Percentiles rank a stretch among this genome's conserved stretches.
Conservation (phyloP, 2,888 invertebrate genomes). For the Achlya flavicornis region DNA sequence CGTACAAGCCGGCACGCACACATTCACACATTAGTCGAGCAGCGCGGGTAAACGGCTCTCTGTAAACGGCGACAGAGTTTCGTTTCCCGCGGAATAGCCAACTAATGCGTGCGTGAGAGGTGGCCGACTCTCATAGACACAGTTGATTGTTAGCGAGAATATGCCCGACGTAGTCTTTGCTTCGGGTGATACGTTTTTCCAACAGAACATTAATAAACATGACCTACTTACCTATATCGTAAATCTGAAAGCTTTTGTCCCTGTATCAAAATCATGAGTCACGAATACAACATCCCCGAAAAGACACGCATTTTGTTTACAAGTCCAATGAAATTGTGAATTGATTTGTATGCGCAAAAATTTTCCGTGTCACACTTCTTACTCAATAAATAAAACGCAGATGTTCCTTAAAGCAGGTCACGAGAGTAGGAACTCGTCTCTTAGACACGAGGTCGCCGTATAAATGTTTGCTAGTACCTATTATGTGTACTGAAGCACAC, state of each 20-base stretch:
- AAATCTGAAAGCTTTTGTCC: not conserved
- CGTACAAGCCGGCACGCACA: no score
- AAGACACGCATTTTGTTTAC: no score
- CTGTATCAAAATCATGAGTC: not conserved
- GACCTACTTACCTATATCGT: not conserved
- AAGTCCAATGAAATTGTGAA: no score
- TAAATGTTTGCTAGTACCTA: slow-evolving; percentile 30
- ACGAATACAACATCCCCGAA: not conserved
- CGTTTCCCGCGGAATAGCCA: no score
- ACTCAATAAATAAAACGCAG: slow-evolving; percentile 47
- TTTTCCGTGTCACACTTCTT: slow-evolving; percentile 37
- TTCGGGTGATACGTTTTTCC: not conserved
- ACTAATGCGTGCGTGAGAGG: no score
- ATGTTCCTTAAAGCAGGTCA: slow-evolving; percentile 52
- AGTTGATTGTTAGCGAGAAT: no score
- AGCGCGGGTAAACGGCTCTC: no score
- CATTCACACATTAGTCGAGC: no score
- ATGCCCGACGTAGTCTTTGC: not conserved
- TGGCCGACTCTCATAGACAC: no score
- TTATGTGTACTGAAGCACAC: not conserved
- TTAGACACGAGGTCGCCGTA: slow-evolving; percentile 44
- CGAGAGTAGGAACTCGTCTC: slow-evolving; percentile 46
- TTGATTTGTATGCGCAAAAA: slow-evolving; percentile 27
- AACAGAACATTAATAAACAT: no score
- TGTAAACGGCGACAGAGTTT: no score